Base-by-base conservation (phyloP, 1,140 invertebrate species). In the Amyelois transitella region DNA sequence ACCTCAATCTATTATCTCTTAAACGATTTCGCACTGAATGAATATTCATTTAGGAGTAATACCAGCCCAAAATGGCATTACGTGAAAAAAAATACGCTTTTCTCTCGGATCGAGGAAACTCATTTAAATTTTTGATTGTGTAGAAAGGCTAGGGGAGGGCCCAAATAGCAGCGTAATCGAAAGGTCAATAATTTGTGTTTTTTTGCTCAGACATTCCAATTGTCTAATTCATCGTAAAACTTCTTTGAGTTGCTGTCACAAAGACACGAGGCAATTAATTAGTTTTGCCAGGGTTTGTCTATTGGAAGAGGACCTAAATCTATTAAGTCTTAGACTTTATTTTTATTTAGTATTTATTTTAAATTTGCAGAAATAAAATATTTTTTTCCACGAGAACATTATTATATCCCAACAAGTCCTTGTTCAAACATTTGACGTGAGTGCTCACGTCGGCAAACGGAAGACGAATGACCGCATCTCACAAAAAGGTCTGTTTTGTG, bases 21-120 rank as follows among this genome's bases (percentile, higher is more conserved):
- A 84, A 86, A 75, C 81, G 81, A 86, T 86, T 86, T 82, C 64
- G 65, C 75, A 72, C 64, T 66, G 62, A 81, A 86, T 84, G 81
- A 84, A 86, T 86, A 86, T 86, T 86, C 81, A 84, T 83, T 86
- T 83, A 74, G 66, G 67, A 76, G 81, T 81, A 84, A 81, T 86
- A 75, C 73, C 75, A 73, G 70, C 75, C 74, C 65, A 74, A 81
- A 83, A 82, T 81, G 76, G 75, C 71, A 82, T 81, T 80, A 82
- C 66, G 71, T 69, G 71, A 71, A 80, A 82, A 81, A 38, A 82
- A 81, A 78, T 74, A 75, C 69, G 68, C 60, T 64, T 55, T 57
- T 64, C 52, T 64, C 62, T 58, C 62, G 67, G 68, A 66, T 64
- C 66, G 66, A 60, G 77, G 64, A 77, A 80, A 79, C 69, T 78